A percentile compares a stretch with the other conserved stretches of the same genome.
phyloP scores from a whole-genome alignment of 2,888 invertebrate genomes.

The Trachelus stipa region DNA sequence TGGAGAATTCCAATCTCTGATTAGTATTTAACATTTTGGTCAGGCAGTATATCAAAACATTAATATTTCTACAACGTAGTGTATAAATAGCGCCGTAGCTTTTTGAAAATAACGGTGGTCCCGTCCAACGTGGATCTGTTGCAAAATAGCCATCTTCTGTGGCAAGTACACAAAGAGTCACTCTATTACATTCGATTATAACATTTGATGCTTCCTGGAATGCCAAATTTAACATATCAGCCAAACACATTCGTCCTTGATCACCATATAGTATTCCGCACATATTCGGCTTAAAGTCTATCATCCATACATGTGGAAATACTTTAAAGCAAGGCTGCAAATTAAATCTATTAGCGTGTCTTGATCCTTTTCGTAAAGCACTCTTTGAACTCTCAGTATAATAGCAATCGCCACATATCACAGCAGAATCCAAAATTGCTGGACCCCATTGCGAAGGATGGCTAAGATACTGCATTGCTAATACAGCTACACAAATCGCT shows the following conservation, averaged over 20 bases:
- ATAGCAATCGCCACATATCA: slow-evolving; percentile 57
- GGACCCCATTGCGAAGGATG: slow-evolving; percentile 58
- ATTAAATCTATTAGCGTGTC: slow-evolving; percentile 47
- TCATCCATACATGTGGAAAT: slow-evolving; percentile 53
- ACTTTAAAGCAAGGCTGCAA: slow-evolving; percentile 50
- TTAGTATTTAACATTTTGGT: slow-evolving; percentile 59
- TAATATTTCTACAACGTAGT: slow-evolving; percentile 53
- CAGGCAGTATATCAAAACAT: slow-evolving; percentile 50
- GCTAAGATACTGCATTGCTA: slow-evolving; percentile 53
- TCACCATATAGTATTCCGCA: slow-evolving; percentile 54
- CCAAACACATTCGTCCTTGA: slow-evolving; percentile 35
- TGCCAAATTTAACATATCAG: slow-evolving; percentile 35
- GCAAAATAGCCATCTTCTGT: slow-evolving; percentile 53
- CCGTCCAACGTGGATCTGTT: slow-evolving; percentile 57
- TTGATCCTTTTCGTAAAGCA: slow-evolving; percentile 27
- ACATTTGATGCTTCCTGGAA: slow-evolving; percentile 43
- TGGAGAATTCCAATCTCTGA: slow-evolving; percentile 45
- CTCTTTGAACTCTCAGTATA: slow-evolving; percentile 52
- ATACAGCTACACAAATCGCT: slow-evolving; percentile 52
- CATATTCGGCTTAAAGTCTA: slow-evolving; percentile 44
- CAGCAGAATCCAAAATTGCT: slow-evolving; percentile 57
- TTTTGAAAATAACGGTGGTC: slow-evolving; percentile 54
- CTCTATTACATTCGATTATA: slow-evolving; percentile 53
- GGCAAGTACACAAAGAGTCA: slow-evolving; percentile 43
- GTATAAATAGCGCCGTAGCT: slow-evolving; percentile 56